Evolutionary conservation across 2,113 vertebrate genomes (phyloP), one percentile per base, ranked within the genome.

Genomic region (Pachyramphus minor): DNA sequence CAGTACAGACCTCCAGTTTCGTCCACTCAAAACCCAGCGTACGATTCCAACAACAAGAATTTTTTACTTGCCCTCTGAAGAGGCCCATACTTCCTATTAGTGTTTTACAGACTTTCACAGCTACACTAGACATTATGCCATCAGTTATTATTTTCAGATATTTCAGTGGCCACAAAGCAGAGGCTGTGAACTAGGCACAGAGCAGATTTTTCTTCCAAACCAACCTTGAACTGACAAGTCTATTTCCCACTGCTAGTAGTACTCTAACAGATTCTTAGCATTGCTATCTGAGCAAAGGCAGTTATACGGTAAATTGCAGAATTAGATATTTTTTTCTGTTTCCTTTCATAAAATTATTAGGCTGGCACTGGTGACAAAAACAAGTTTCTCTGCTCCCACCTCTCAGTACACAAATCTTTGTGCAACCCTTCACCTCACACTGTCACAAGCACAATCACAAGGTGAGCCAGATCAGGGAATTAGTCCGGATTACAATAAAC

Each of bases 391-490:
- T 69, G 72, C 33, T 80, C 13, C 12, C 0, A 0, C 41, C 21
- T 35, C 31, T 50, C 79, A 44, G 20, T 28, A 76, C 62, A 41
- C 5, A 56, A 50, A 68, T 23, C 47, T 52, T 20, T 33, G 50
- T 30, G 45, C 59, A 86, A 30, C 28, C 42, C 50, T 41, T 84
- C 64, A 58, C 68, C 64, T 87, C 60, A 33, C 0, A 0, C 86
- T 93, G 86, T 84, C 83, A 93, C 83, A 89, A 77, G 64, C 30
- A 30, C 62, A 73, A 83, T n/a, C 79, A 77, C 95, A 96, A 96
- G 86, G 91, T 95, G 93, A 95, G 81, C 73, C 80, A 95, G 68
- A 92, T 49, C 25, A 30, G 56, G n/a, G 93, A 95, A 93, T 97
- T 95, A 95, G 86, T 31, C 50, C 5, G 39, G 91, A 95, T 96